Evolutionary conservation across 2,888 invertebrate species (phyloP), one percentile per base, ranked within the genome.

Genomic region (Drosophila sordidula): DNA sequence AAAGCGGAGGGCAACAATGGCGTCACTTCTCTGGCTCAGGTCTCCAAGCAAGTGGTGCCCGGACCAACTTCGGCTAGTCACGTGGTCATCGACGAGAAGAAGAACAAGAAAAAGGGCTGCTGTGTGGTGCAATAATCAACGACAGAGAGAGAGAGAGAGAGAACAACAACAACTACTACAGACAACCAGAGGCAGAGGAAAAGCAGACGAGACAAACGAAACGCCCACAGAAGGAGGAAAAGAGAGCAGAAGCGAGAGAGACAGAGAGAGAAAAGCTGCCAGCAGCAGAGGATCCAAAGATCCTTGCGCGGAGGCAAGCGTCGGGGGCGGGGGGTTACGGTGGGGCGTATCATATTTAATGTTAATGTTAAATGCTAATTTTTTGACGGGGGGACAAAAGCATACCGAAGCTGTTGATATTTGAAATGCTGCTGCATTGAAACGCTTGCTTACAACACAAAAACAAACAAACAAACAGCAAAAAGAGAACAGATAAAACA

Each of bases 21-120:
- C 69, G 90, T 81, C 81, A 90, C 91, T 78, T 86, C 94, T 55
- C 87, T 91, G 80, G 90, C 92, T 75, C 92, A 92, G 85, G 90
- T 92, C 73, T 92, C 92, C 80, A 92, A 92, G 82, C 90, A 92
- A 89, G 95, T 96, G 86, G 95, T 95, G 69, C 96, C 95, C 87
- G 95, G 96, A 91, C 95, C 96, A 52, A 94, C 94, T 90, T 97
- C 97, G 93, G 96, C 97, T 79, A 98, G 98, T 93, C 97, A 96
- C 93, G 97, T 98, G 91, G 96, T 96, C 91, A 95, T 92, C 82
- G 92, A 92, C 62, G 92, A 98, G 92, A 97, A 98, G 94, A 98
- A 98, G 94, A 98, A 97, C 94, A 97, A 96, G 93, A 97, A 97
- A 94, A 97, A 97, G 95, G 96, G 97, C 93, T 98, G 98, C 94